Percentiles rank a stretch among this genome's conserved stretches.
These are phyloP conservation scores for Microctonus brassicae DNA, from an alignment of 2,888 invertebrate species.

Conservation along the genomic window DNA sequence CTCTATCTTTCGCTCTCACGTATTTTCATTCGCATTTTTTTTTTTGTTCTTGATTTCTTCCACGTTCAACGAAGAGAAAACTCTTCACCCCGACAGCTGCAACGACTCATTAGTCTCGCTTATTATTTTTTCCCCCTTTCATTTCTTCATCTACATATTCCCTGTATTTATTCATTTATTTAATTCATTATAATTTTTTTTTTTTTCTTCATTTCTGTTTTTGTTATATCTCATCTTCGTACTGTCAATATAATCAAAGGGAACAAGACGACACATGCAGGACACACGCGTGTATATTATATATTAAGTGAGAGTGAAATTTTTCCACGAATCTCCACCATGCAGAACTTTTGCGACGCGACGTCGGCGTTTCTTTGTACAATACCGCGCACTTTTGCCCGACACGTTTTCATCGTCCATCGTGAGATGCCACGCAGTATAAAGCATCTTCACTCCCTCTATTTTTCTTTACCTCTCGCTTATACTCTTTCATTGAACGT, in stretches of 20 bases:
- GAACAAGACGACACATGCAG: too few species aligned
- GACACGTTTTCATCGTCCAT: slow-evolving; percentile 35
- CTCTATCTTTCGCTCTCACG: too few species aligned
- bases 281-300: neutral
- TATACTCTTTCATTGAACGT: neutral
- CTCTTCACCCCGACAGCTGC: slow-evolving; percentile 27
- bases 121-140: neutral
- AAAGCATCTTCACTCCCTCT: neutral
- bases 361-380: slow-evolving; percentile 33
- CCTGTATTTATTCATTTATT: slow-evolving; percentile 4
- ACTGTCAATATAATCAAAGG: neutral
- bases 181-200: neutral
- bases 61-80: slow-evolving; percentile 19
- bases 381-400: slow-evolving; percentile 1
- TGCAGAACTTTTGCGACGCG: slow-evolving; percentile 19
- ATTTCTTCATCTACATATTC: neutral
- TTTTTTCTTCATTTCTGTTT: neutral
- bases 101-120: slow-evolving; percentile 29
- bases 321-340: slow-evolving; percentile 24
- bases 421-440: slow-evolving; percentile 23
- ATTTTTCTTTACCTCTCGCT: neutral
- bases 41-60: neutral
- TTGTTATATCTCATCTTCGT: neutral
- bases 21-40: too few species aligned
- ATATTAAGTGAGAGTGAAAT: slow-evolving; percentile 20